Evolutionary conservation across 2,113 vertebrate species (phyloP), one percentile per base, ranked within the genome.

Genomic region (Festucalex cinctus): DNA sequence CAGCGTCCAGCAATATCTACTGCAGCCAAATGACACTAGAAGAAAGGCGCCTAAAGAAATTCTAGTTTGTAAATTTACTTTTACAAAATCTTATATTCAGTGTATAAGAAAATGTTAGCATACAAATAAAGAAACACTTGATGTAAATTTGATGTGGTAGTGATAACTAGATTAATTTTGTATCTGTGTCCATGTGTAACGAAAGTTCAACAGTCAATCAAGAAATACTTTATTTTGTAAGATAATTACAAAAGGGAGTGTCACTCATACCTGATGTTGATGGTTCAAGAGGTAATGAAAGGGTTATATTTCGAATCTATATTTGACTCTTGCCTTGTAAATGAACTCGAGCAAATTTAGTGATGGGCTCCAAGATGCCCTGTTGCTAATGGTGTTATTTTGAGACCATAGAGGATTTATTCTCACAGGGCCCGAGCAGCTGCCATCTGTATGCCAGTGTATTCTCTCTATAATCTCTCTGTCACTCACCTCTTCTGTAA

Each of bases 401-500:
- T 69, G 77, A 48, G 54, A 71, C 28, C 56, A 54, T 61, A 32
- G 17, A 65, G 61, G 20, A 22, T 68, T 74, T 66, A 66, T 73
- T 16, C 41, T 62, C 2, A 24, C 44, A 36, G 44, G 48, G 20
- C 46, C n/a, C 1, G 2, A 16, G n/a, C 37, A 48, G 35, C 58
- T 74, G 35, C 60, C 26, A 28, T 70, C 49, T 63, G 12, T 19
- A 46, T 62, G 60, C 36, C 64, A 69, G 54, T 43, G 48, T 65
- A 57, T 74, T 59, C 41, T 57, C 61, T 63, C 62, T 64, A 24
- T 54, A 70, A 12, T 77, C 57, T 79, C 60, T 77, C 66, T 61
- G 44, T 75, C 44, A n/a, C 56, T 78, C 66, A 62, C 63, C 58
- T 74, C 73, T 69, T 71, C 61, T 48, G 56, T 77, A 74, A 79